Conservation (phyloP, 2,797 vertebrate species). For the Rousettus madagascariensis region DNA sequence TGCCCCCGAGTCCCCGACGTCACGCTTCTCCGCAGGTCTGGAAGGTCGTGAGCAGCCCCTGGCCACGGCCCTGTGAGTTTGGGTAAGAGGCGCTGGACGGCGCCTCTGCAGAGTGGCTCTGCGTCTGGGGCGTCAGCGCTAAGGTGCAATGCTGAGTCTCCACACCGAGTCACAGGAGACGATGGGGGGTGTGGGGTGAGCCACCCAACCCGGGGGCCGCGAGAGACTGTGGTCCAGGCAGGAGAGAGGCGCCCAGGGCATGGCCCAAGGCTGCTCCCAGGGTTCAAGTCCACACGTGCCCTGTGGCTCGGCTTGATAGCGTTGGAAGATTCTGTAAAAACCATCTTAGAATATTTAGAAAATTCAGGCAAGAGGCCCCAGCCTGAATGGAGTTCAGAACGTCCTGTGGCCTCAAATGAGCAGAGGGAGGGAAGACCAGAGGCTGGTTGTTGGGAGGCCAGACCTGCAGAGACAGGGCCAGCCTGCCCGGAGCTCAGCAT, state of each 20-base stretch:
- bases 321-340: neutral
- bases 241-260: neutral
- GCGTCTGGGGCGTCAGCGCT: accelerated
- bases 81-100: accelerated
- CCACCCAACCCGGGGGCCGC: neutral
- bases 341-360: neutral
- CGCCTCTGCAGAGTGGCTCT: accelerated
- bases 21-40: accelerated
- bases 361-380: neutral
- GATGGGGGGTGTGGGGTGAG: too few relatives aligned
- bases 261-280: accelerated
- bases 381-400: neutral
- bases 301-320: neutral
- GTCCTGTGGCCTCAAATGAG: neutral
- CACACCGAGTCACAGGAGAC: neutral
- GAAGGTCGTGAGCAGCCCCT: accelerated
- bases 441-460: accelerated
- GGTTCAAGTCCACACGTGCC: accelerated
- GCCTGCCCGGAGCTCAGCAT: accelerated
- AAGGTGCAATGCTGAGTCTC: neutral
- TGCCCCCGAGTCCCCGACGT: accelerated
- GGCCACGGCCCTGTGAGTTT: accelerated
- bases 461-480: neutral
- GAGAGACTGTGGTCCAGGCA: too few relatives aligned
- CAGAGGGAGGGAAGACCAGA: neutral